Evolutionary conservation across 1,140 invertebrate species (phyloP), one percentile per base, ranked within the genome.

Genomic region (Drosophila athabasca): DNA sequence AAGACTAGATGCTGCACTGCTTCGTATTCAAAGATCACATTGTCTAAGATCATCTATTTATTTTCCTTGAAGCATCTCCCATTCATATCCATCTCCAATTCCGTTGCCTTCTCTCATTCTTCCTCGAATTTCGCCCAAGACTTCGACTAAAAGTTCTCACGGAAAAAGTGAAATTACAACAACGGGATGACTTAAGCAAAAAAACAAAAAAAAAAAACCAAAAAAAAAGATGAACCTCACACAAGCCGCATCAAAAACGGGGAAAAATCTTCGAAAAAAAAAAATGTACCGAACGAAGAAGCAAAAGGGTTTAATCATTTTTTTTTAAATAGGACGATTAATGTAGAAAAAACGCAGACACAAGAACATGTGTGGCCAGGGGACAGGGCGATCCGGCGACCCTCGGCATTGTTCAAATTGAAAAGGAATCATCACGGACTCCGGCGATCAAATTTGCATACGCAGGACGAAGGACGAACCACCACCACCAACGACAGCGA

Each of bases 141-240:
- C 43, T 11, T 24, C 19, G 54, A 29, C 29, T 19, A 55, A 79
- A 39, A 75, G 69, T 90, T 90, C 85, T 85, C 85, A 90, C 81
- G 85, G 49, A 73, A 90, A 82, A 90, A 90, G 85, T 90, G 81
- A 90, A 90, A 90, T 72, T 79, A 73, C 70, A 53, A 64, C 70
- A 82, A 82, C 83, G 83, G 83, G 70, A 87, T 71, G 70, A 82
- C 65, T 70, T 66, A 7, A 59, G 46, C 54, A 49, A 62, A 79
- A 62, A 73, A 82, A 67, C 24, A 5, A 24, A 3, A 76, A 58
- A 48, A 70, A 74, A 62, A 73, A 82, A 64, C 24, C 0, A 24
- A 4, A 76, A 58, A 48, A 74, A 59, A 51, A 52, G 31, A 68
- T 22, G 45, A 58, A 50, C 51, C 64, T 68, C 31, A 46, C 45